Base-by-base conservation (phyloP, 2,113 vertebrate species). In the Austrofundulus limnaeus region DNA sequence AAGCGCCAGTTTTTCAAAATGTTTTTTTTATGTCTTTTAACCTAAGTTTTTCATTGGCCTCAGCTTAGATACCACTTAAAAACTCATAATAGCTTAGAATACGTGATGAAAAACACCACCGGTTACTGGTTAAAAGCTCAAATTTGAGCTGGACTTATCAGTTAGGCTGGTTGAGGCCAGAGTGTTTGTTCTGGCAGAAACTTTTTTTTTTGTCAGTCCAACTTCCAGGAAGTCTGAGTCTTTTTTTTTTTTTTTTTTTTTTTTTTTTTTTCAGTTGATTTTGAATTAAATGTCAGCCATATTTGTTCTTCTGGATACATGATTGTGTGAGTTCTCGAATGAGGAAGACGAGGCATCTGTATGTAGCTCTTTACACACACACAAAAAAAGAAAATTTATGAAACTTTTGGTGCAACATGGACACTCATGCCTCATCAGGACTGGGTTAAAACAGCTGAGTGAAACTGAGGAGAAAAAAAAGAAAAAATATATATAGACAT, bases 281-380 rank as follows among this genome's bases (percentile, higher is more conserved):
- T 87, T 84, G 69, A 76, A 87, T 56, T 89, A 83, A 78, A 85
- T 85, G 85, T 85, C 53, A 42, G 78, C 64, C 85, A 85, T 86
- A 75, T 85, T 86, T 83, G 85, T 84, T 90, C 77, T 73, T 83
- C 81, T 81, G 83, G 80, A 82, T 81, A 83, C 74, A 67, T 76
- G 70, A 50, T 52, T 71, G 75, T 71, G 11, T 68, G 70, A 16
- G 43, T 68, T 71, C 37, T 58, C 64, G 57, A 69, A 73, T n/a
- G 55, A 41, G 66, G 53, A 28, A 39, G 56, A 21, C 23, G 52
- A 66, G 61, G 60, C 80, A 75, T 86, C 72, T 84, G 78, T 84
- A 84, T 89, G 88, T 87, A 88, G 88, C 87, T 89, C 84, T 84
- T 85, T 70, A 77, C 70, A 80, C 56, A 39, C 28, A 28, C 31